Percentiles rank a stretch among this genome's conserved stretches.
Evolutionary conservation across 2,888 invertebrate species (phyloP).

Genomic region (Cactoblastis cactorum): DNA sequence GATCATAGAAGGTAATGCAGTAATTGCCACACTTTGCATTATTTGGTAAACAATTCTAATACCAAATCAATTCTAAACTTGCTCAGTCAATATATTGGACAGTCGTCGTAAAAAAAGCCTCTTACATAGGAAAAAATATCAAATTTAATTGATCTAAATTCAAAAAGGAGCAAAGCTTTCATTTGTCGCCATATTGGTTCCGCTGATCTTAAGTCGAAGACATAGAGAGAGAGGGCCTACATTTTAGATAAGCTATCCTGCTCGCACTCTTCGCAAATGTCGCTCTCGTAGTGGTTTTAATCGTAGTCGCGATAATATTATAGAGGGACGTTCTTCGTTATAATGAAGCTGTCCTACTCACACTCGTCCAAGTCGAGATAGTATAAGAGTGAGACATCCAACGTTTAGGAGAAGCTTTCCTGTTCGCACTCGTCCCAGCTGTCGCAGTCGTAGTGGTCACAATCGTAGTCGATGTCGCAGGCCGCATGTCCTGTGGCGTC

Average conservation of each 20-base stretch:
- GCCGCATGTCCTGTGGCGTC: constrained; percentile 77
- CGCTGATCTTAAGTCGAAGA: too few relatives aligned
- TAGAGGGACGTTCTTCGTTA: neutral
- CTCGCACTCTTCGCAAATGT: constrained; percentile 78
- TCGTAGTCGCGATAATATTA: constrained; percentile 55
- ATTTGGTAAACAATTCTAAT: too few relatives aligned
- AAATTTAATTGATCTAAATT: too few relatives aligned
- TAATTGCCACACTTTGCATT: too few relatives aligned
- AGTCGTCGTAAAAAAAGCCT: too few relatives aligned
- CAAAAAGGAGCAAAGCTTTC: too few relatives aligned
- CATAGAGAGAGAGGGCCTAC: neutral
- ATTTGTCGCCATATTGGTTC: too few relatives aligned
- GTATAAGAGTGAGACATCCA: neutral
- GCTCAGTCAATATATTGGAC: too few relatives aligned
- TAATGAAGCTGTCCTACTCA: neutral
- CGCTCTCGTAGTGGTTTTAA: constrained; percentile 71
- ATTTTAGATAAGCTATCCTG: constrained; percentile 74
- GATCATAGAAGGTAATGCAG: too few relatives aligned
- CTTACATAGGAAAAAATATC: too few relatives aligned
- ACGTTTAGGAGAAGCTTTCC: constrained; percentile 70
- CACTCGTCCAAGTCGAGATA: too few relatives aligned
- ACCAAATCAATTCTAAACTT: too few relatives aligned
- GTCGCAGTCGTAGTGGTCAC: constrained; percentile 73
- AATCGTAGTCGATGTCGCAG: constrained; percentile 75
- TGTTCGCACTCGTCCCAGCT: constrained; percentile 79